Percentiles rank a stretch among this genome's conserved stretches.
These are phyloP conservation scores for Ceratina calcarata DNA, from an alignment of 1,140 invertebrate species.

Conservation along the genomic window DNA sequence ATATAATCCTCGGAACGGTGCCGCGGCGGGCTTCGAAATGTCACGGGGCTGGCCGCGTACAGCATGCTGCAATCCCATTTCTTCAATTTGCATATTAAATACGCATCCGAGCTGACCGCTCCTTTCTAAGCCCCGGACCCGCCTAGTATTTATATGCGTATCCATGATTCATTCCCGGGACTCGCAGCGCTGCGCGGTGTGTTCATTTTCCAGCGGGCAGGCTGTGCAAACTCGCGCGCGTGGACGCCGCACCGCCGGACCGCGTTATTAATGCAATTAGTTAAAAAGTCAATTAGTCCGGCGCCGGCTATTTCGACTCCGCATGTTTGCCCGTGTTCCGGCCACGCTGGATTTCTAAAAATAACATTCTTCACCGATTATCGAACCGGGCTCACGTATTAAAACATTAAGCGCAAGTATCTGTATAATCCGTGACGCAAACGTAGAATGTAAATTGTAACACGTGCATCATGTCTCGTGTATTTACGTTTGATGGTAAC, in stretches of 20 bases:
- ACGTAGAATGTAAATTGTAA: too few species aligned
- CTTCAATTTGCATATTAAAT: constrained; percentile 73
- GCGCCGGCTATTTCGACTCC: neutral
- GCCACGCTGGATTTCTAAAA: neutral
- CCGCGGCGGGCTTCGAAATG: constrained; percentile 53
- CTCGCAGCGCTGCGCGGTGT: neutral
- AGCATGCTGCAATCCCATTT: constrained; percentile 65
- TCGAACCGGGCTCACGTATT: neutral
- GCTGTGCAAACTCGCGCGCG: constrained; percentile 13
- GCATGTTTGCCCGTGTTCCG: neutral
- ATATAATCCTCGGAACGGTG: constrained; percentile 60
- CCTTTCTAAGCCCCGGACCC: constrained; percentile 42
- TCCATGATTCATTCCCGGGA: constrained; percentile 56
- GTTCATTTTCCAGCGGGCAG: constrained; percentile 39
- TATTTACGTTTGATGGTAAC: neutral
- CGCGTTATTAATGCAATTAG: constrained; percentile 44
- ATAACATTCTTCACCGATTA: neutral
- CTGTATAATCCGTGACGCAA: too few species aligned
- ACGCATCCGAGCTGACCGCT: constrained; percentile 54
- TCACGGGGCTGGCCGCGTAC: constrained; percentile 50
- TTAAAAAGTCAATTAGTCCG: constrained; percentile 46
- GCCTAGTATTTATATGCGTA: constrained; percentile 57
- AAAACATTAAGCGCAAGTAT: neutral
- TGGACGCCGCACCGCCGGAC: neutral
- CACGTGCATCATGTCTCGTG: too few species aligned